Conservation (phyloP, 2,797 vertebrate species). For the Lutjanus campechanus region DNA sequence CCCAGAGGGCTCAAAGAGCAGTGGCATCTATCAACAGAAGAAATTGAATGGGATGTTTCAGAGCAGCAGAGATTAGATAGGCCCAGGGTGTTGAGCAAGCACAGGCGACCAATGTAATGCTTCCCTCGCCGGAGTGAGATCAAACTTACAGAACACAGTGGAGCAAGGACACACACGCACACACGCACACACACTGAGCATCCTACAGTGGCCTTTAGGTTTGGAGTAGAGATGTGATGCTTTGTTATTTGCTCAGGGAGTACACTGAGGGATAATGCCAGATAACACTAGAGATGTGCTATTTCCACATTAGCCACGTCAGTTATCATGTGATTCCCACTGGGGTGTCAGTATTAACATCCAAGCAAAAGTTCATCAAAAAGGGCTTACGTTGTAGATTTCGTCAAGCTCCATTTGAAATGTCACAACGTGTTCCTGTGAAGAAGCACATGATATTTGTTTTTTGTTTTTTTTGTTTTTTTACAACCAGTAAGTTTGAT, state of each 20-base stretch:
- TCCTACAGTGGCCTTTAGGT: conserved; percentile 46
- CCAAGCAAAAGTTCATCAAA: conserved; percentile 43
- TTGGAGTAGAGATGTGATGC: conserved; percentile 37
- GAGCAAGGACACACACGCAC: conserved; percentile 30
- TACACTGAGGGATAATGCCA: conserved; percentile 48
- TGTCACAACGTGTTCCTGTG: conserved; percentile 38
- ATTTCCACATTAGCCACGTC: conserved; percentile 48
- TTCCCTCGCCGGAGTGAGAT: conserved; percentile 50
- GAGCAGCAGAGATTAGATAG: conserved; percentile 78
- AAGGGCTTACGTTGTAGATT: conserved; percentile 27
- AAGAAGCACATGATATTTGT: conserved; percentile 11
- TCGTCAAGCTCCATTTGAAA: conserved; percentile 38
- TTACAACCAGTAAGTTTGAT: background rate
- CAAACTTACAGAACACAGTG: conserved; percentile 50
- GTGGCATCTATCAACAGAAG: conserved; percentile 73
- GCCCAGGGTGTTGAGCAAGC: conserved; percentile 68
- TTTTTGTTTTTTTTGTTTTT: background rate
- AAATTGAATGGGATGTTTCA: conserved; percentile 80
- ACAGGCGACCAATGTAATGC: conserved; percentile 55
- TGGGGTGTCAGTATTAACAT: conserved; percentile 21
- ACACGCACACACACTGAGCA: conserved; percentile 14
- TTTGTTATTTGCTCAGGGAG: conserved; percentile 69
- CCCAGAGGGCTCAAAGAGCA: conserved; percentile 77
- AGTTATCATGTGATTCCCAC: conserved; percentile 19
- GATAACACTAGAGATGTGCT: conserved; percentile 31